Percentiles rank a stretch among this genome's conserved stretches.
phyloP scores from a whole-genome alignment of 2,797 vertebrate genomes.

The Phalanger gymnotis region DNA sequence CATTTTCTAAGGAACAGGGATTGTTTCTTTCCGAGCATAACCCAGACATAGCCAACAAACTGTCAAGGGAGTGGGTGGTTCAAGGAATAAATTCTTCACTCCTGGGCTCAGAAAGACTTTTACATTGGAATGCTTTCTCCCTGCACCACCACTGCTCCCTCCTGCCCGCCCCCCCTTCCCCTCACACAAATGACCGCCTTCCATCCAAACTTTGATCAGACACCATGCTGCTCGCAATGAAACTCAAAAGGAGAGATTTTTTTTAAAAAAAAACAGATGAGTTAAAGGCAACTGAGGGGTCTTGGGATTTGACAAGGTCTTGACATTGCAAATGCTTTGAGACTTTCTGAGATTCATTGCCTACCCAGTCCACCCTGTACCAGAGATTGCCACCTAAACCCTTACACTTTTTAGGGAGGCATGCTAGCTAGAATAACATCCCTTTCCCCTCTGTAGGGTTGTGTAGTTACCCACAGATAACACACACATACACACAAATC shows the following conservation, averaged over 20 bases:
- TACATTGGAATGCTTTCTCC: constrained; percentile 45
- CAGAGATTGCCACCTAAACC: not conserved
- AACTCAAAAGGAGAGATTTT: constrained; percentile 27
- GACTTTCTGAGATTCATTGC: not conserved
- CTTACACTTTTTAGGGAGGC: not conserved
- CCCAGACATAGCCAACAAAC: constrained; percentile 59
- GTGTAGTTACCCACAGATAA: not conserved
- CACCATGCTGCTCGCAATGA: not conserved
- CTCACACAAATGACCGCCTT: not conserved
- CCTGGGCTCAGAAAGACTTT: constrained; percentile 58
- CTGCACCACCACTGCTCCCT: not conserved
- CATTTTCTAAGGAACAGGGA: constrained; percentile 77
- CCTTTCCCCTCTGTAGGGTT: not conserved
- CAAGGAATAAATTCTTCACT: constrained; percentile 6
- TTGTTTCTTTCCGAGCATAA: constrained; percentile 34
- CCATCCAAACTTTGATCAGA: not conserved
- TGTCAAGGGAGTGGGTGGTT: constrained; percentile 55
- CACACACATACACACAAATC: not conserved
- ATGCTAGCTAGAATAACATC: not conserved
- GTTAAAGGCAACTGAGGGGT: not conserved
- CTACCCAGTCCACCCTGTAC: constrained; percentile 39
- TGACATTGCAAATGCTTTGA: not conserved
- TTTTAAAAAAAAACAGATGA: no score
- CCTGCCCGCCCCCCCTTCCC: not conserved
- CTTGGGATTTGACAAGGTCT: not conserved